A percentile compares a stretch with the other conserved stretches of the same genome.
Conservation (phyloP, 2,888 invertebrate species). For the Osmoderma eremita region DNA sequence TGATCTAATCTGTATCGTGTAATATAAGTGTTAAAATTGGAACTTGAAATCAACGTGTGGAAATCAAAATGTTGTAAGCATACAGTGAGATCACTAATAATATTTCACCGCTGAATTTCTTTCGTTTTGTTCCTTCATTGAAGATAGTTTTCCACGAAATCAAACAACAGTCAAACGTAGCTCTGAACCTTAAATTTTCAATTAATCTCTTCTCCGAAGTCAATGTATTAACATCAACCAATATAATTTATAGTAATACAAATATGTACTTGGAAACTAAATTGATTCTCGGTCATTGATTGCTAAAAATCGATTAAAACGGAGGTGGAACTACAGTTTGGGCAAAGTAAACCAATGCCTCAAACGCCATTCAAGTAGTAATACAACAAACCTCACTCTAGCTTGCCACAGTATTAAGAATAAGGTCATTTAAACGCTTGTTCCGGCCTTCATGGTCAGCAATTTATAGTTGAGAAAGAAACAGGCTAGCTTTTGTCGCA, state of each 20-base stretch:
- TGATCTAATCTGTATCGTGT: too few relatives aligned
- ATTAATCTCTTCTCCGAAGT: neutral
- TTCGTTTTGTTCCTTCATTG: too few relatives aligned
- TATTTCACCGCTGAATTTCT: too few relatives aligned
- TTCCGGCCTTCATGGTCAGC: constrained; percentile 41
- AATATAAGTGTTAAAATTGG: too few relatives aligned
- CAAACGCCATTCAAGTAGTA: constrained; percentile 14
- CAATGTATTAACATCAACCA: too few relatives aligned
- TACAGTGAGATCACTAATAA: too few relatives aligned
- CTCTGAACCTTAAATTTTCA: too few relatives aligned
- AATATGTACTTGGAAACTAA: constrained; percentile 10
- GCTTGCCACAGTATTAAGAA: constrained; percentile 16
- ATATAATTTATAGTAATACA: neutral
- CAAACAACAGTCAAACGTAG: too few relatives aligned
- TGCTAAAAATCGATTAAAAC: constrained; percentile 26
- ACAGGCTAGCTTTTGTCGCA: neutral
- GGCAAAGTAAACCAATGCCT: constrained; percentile 21
- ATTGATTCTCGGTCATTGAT: constrained; percentile 19
- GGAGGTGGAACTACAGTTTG: neutral
- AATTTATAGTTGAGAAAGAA: constrained; percentile 31
- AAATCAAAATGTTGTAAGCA: too few relatives aligned
- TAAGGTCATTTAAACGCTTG: constrained; percentile 37
- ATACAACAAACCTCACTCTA: neutral
- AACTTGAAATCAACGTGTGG: too few relatives aligned
- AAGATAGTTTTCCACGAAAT: too few relatives aligned